phyloP scores from a whole-genome alignment of 2,888 invertebrate genomes.

The Coronaproctus castanopsis region DNA sequence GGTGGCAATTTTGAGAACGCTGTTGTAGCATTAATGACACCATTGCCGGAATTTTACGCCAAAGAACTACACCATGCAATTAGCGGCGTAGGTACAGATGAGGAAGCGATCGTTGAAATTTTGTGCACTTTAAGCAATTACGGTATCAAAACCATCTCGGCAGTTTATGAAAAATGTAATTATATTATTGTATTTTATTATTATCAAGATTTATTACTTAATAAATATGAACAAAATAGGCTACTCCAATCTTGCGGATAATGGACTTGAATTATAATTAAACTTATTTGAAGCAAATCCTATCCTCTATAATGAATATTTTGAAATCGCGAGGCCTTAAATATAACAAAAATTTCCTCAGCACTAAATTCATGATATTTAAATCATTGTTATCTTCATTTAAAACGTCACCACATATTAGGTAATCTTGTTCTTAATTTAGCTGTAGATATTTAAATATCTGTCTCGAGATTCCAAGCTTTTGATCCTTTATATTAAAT shows the following conservation, averaged over 20 bases:
- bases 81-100: conserved; percentile 30
- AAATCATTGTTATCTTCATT: no score
- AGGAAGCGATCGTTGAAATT: conserved; percentile 30
- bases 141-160: conserved; percentile 25
- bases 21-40: conserved; percentile 30
- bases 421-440: no score
- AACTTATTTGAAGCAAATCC: no score
- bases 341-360: no score
- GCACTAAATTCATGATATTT: no score
- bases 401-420: no score
- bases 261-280: no score
- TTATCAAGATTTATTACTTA: neutral
- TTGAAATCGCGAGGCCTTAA: no score
- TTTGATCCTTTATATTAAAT: no score
- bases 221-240: neutral
- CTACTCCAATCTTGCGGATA: neutral
- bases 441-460: no score
- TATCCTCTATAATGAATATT: no score
- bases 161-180: conserved; percentile 25
- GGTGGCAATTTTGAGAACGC: conserved; percentile 32
- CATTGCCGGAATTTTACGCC: conserved; percentile 30
- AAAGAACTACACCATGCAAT: conserved; percentile 31
- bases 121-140: conserved; percentile 30
- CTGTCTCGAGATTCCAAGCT: no score
- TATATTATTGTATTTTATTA: neutral